phyloP scores from a whole-genome alignment of 2,888 invertebrate species.

The Drosophila atripex region DNA sequence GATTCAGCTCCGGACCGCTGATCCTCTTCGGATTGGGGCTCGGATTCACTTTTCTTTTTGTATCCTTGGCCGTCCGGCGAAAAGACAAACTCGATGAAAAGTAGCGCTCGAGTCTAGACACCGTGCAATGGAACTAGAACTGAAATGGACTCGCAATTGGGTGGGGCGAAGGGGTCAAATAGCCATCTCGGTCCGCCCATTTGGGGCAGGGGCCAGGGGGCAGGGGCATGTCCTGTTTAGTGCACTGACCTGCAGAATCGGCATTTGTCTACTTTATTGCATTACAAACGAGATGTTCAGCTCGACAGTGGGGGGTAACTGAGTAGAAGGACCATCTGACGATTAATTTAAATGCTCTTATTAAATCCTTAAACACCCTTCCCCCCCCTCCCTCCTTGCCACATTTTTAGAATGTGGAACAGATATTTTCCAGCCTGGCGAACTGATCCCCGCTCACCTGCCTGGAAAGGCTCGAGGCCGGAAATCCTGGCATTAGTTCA shows the following conservation, averaged over 20 bases:
- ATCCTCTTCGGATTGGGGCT: conserved; percentile 25
- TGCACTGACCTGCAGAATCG: conserved; percentile 44
- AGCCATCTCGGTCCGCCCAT: conserved; percentile 62
- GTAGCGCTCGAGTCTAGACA: conserved; percentile 65
- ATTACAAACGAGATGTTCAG: not conserved
- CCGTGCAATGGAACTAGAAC: conserved; percentile 51
- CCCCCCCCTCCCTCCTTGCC: not conserved
- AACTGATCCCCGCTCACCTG: conserved; percentile 9
- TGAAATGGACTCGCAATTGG: conserved; percentile 43
- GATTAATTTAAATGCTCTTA: not conserved
- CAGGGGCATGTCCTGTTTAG: conserved; percentile 17
- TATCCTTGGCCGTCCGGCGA: conserved; percentile 43
- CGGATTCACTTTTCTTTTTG: not conserved
- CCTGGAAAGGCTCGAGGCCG: not conserved
- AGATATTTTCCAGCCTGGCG: conserved; percentile 25
- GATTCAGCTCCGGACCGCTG: conserved; percentile 33
- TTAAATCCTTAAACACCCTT: not conserved
- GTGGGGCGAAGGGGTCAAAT: conserved; percentile 56
- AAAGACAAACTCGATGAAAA: conserved; percentile 65
- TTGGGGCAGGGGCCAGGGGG: no score
- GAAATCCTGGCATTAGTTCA: conserved; percentile 38
- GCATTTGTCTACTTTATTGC: conserved; percentile 37
- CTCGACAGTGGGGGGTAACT: not conserved
- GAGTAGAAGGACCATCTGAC: not conserved
- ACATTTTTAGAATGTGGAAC: conserved; percentile 12